phyloP scores from a whole-genome alignment of 2,888 invertebrate genomes.

The Lasius fuliginosus region DNA sequence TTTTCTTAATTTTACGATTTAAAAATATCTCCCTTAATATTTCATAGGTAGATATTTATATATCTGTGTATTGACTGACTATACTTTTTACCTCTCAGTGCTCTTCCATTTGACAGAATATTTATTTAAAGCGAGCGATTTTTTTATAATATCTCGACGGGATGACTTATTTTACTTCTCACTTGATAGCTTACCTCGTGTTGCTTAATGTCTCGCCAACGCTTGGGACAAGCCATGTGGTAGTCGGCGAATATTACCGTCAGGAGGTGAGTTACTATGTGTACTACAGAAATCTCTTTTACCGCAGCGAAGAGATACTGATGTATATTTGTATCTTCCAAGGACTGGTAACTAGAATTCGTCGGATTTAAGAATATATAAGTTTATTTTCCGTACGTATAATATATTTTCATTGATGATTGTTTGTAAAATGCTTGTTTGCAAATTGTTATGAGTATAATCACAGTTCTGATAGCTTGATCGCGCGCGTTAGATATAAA shows the following conservation, averaged over 20 bases:
- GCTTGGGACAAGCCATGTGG: not conserved
- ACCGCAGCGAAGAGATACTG: not conserved
- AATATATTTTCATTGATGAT: constrained; percentile 20
- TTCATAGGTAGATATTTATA: not conserved
- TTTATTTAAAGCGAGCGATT: not conserved
- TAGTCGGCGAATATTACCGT: not conserved
- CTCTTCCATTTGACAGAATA: not conserved
- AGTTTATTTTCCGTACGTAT: not conserved
- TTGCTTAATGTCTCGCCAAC: not conserved
- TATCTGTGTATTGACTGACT: not conserved
- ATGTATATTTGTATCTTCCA: not conserved
- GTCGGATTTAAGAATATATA: not conserved
- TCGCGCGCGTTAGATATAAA: not conserved
- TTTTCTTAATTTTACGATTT: not conserved
- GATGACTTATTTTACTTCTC: not conserved
- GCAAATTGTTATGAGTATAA: not conserved
- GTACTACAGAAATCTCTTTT: not conserved
- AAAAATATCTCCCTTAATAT: not conserved
- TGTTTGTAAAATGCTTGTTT: constrained; percentile 7
- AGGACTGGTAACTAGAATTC: not conserved
- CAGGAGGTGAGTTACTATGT: not conserved
- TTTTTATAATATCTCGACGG: not conserved
- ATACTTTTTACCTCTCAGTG: not conserved
- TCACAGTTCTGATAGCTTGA: constrained; percentile 22
- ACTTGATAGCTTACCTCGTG: not conserved